phyloP scores from a whole-genome alignment of 2,113 vertebrate species.

The Empidonax traillii region DNA sequence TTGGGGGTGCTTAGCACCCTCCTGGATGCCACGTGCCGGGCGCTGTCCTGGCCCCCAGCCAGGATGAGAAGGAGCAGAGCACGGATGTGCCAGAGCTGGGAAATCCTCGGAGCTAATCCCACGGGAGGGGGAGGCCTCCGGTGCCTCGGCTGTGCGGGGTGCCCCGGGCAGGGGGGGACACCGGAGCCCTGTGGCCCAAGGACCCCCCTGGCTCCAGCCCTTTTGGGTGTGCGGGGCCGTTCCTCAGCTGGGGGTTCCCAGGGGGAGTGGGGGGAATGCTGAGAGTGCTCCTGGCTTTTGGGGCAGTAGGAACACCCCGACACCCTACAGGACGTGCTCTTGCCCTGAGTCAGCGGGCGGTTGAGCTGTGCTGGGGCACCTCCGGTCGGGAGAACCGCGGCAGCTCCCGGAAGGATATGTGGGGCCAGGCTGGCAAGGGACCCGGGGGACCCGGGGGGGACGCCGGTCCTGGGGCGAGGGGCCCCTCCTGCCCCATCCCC shows the following conservation, averaged over 20 bases:
- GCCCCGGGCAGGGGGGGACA: not conserved
- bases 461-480: accelerated
- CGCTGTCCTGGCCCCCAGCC: not conserved
- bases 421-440: not conserved
- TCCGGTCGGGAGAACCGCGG: not conserved
- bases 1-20: not conserved
- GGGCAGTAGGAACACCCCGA: not conserved
- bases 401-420: not conserved
- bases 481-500: not conserved
- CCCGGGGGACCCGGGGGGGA: not conserved
- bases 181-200: not conserved
- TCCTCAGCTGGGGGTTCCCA: accelerated
- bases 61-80: not conserved
- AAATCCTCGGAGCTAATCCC: conserved; percentile 4
- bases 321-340: not conserved
- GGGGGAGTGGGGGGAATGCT: not conserved
- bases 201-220: not conserved
- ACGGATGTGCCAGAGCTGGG: not conserved
- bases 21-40: not conserved
- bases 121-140: not conserved
- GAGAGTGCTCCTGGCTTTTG: not conserved
- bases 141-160: not conserved
- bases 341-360: not conserved
- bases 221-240: accelerated
- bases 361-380: not conserved